Evolutionary conservation across 2,888 invertebrate species (phyloP).

Genomic region (Tetragnatha montana): DNA sequence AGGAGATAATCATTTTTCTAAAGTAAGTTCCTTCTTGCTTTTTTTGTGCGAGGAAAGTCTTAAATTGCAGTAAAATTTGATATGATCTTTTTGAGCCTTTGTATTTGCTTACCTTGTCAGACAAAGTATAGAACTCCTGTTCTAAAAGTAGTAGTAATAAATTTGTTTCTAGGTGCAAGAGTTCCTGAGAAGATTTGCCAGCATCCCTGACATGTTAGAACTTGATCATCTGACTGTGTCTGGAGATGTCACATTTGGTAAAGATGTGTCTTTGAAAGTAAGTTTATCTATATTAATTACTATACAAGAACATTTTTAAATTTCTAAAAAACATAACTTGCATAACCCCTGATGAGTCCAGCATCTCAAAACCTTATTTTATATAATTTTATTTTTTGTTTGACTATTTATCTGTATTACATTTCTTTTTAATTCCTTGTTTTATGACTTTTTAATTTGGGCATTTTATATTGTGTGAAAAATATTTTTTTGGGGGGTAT

Average conservation of each 20-base stretch:
- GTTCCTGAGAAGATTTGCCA: constrained; percentile 92
- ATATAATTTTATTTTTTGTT: no score
- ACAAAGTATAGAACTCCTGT: background rate
- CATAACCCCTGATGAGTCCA: no score
- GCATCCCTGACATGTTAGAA: constrained; percentile 97
- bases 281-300: no score
- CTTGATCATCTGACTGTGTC: constrained; percentile 99
- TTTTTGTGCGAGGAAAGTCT: rapidly evolving
- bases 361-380: no score
- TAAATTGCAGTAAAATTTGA: background rate
- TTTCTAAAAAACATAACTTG: no score
- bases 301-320: no score
- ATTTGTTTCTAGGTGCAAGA: constrained; percentile 83
- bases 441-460: no score
- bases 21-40: constrained; percentile 79
- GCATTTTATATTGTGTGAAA: no score
- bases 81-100: background rate
- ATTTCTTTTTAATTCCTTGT: no score
- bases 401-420: no score
- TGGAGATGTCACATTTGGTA: constrained; percentile 98
- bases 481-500: no score
- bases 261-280: constrained; percentile 93
- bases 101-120: background rate
- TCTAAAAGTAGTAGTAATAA: background rate
- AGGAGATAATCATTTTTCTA: constrained; percentile 96